Conservation (phyloP, 2,888 invertebrate species). For the Chrysodeixis includens region DNA sequence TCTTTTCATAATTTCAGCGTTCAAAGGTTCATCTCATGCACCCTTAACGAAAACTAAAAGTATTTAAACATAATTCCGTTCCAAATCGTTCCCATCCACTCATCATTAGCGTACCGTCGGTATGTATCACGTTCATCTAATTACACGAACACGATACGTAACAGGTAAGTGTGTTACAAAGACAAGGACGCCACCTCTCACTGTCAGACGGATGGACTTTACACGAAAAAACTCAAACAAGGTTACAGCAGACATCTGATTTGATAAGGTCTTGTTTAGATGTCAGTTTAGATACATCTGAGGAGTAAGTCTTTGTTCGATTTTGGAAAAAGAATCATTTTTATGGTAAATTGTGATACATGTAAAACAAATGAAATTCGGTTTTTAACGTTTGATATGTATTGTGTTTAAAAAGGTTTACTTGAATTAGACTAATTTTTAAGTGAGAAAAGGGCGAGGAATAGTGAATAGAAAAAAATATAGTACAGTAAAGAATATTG, state of each 20-base stretch:
- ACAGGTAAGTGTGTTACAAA: constrained; percentile 49
- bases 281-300: not conserved
- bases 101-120: not conserved
- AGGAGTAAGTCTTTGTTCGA: not conserved
- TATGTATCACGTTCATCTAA: constrained; percentile 24
- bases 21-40: too few species aligned
- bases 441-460: too few species aligned
- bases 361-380: not conserved
- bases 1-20: too few species aligned
- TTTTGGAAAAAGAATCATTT: not conserved
- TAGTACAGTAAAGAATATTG: too few species aligned
- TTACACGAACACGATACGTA: constrained; percentile 56
- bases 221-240: constrained; percentile 32
- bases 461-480: too few species aligned
- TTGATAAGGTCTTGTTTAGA: not conserved
- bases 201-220: constrained; percentile 49
- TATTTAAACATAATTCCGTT: too few species aligned
- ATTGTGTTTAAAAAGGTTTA: not conserved
- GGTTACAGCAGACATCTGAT: constrained; percentile 30
- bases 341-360: not conserved
- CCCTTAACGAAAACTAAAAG: too few species aligned
- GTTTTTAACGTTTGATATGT: too few species aligned
- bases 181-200: constrained; percentile 69
- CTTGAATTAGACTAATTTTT: too few species aligned
- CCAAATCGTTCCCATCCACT: not conserved